Evolutionary conservation across 2,113 vertebrate genomes (phyloP).

Genomic region (Melospiza georgiana): DNA sequence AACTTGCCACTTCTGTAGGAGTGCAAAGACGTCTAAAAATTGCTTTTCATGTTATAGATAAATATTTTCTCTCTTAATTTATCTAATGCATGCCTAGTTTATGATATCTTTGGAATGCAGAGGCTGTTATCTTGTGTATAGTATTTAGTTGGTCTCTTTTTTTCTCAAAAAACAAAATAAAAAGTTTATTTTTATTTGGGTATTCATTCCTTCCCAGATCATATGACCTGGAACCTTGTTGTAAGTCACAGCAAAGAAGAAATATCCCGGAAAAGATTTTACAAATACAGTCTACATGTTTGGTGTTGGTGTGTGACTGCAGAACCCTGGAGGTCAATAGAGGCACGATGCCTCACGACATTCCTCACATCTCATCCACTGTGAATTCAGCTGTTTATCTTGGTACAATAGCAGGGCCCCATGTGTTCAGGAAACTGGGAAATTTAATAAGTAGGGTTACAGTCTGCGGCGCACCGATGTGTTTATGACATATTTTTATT

Average conservation of each 20-base stretch:
- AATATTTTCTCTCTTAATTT: background rate
- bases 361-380: background rate
- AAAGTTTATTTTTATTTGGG: background rate
- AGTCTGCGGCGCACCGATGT: rapidly evolving
- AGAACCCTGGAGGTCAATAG: background rate
- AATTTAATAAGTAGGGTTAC: background rate
- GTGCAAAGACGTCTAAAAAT: background rate
- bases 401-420: background rate
- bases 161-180: too few relatives aligned
- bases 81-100: background rate
- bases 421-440: background rate
- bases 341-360: background rate
- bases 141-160: background rate
- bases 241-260: background rate
- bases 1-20: background rate
- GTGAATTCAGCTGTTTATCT: background rate
- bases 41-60: background rate
- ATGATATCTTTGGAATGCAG: background rate
- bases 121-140: background rate
- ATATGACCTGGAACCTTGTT: background rate
- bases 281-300: background rate
- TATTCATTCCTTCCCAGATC: background rate
- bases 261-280: background rate
- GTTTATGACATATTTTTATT: background rate
- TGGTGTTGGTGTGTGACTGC: background rate